These are phyloP conservation scores for Sinopyrophorus schimmeli DNA, from an alignment of 2,888 invertebrate species.

Conservation along the genomic window DNA sequence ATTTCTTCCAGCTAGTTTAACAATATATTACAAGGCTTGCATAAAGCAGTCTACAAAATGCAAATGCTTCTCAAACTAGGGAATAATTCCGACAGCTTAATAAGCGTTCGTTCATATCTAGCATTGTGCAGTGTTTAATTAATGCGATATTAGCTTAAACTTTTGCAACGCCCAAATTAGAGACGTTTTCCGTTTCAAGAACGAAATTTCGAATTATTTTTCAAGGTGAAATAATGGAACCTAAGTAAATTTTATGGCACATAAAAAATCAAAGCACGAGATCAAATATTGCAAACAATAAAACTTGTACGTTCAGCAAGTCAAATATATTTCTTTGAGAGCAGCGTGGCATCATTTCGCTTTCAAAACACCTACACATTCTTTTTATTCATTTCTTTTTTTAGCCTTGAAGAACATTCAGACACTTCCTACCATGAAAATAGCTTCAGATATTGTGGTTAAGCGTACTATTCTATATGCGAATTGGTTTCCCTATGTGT, in stretches of 20 bases:
- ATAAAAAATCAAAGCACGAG: slow-evolving; percentile 6
- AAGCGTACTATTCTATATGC: slow-evolving; percentile 24
- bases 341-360: slow-evolving; percentile 4
- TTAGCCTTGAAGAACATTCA: slow-evolving; percentile 23
- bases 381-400: slow-evolving; percentile 22
- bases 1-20: too few relatives aligned
- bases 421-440: slow-evolving; percentile 23
- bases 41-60: too few relatives aligned
- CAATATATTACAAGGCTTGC: too few relatives aligned
- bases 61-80: too few relatives aligned
- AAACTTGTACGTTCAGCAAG: slow-evolving; percentile 7
- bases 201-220: too few relatives aligned
- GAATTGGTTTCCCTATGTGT: slow-evolving; percentile 23
- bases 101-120: too few relatives aligned
- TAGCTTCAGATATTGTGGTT: slow-evolving; percentile 23
- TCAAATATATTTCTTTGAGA: slow-evolving; percentile 6
- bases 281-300: background rate
- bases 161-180: too few relatives aligned
- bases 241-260: background rate
- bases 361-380: slow-evolving; percentile 22
- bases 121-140: too few relatives aligned
- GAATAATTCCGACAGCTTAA: too few relatives aligned
- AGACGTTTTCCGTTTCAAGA: too few relatives aligned
- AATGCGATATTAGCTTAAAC: too few relatives aligned
- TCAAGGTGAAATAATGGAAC: too few relatives aligned